A percentile compares a stretch with the other conserved stretches of the same genome.
phyloP scores from a whole-genome alignment of 2,888 invertebrate species.

The Caenorhabditis doughertyi region DNA sequence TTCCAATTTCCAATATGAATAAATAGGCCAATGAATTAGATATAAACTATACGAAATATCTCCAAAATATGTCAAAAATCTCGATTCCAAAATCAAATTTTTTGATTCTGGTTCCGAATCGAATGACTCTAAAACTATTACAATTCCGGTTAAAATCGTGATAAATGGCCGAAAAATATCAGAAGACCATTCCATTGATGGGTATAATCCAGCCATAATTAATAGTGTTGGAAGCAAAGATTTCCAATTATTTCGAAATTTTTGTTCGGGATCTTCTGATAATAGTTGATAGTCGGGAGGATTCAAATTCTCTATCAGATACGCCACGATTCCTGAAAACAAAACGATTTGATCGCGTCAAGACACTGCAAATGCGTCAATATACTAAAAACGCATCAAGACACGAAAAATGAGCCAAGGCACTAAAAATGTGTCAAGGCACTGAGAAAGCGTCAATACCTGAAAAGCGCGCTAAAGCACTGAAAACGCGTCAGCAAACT shows the following conservation, averaged over 20 bases:
- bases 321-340: background rate
- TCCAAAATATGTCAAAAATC: background rate
- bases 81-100: background rate
- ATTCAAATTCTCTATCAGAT: background rate
- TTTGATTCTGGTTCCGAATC: too few species aligned
- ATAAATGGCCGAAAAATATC: too few species aligned
- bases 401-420: too few species aligned
- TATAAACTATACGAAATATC: constrained; percentile 5
- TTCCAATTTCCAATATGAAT: background rate
- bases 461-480: background rate
- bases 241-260: background rate
- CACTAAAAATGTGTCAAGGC: background rate
- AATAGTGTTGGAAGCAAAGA: too few species aligned
- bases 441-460: background rate
- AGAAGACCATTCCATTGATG: too few species aligned
- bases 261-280: background rate
- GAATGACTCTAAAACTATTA: background rate
- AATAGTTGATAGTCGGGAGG: background rate
- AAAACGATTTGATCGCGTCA: too few species aligned
- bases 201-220: too few species aligned
- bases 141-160: background rate
- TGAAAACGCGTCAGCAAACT: background rate
- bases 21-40: background rate
- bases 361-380: too few species aligned
- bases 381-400: too few species aligned